Base-by-base conservation (phyloP, 2,797 vertebrate genomes). In the Girardinus metallicus region DNA sequence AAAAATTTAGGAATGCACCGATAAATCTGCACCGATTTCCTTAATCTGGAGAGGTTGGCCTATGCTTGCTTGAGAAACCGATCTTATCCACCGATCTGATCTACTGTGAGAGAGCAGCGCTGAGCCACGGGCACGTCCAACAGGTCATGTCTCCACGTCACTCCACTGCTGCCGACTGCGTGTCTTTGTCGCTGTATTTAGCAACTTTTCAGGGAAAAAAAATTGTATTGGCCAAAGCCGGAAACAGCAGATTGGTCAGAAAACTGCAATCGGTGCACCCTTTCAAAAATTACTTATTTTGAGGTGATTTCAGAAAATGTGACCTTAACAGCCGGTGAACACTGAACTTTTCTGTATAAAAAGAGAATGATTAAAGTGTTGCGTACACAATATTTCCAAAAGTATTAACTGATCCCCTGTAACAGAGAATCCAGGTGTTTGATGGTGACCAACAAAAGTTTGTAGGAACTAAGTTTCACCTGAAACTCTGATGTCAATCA, bases 61-160 rank as follows among this genome's bases (percentile, higher is more conserved):
- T 13, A 60, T 16, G 2, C 57, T 60, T 7, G 29, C 29, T 31
- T 29, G 29, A 31, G 57, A 60, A 31, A 31, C 57, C 4, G 29
- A 60, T 60, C 55, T 60, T 29, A 60, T 60, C 55, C 55, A 57
- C n/a, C n/a, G n/a, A 57, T 60, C 29, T 60, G n/a, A 29, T 60
- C 57, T 60, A 10, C 57, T 23, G 13, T 60, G 29, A 16, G 57
- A 60, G 29, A 60, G 29, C 11, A 60, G 29, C 11, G 29, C 29
- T 5, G 55, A 13, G 10, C 12, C n/a, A 6, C 13, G 16, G 57
- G 5, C 57, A 12, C n/a, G n/a, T 15, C 29, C 55, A 60, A n/a
- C 13, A 60, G 57, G 13, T 60, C 55, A 60, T 11, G 29, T 57
- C 12, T 60, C 12, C 13, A 60, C n/a, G 12, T 55, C 53, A 53